A percentile compares a stretch with the other conserved stretches of the same genome.
These are phyloP conservation scores for Drosophila nannoptera DNA, from an alignment of 1,140 invertebrate genomes.

Conservation along the genomic window DNA sequence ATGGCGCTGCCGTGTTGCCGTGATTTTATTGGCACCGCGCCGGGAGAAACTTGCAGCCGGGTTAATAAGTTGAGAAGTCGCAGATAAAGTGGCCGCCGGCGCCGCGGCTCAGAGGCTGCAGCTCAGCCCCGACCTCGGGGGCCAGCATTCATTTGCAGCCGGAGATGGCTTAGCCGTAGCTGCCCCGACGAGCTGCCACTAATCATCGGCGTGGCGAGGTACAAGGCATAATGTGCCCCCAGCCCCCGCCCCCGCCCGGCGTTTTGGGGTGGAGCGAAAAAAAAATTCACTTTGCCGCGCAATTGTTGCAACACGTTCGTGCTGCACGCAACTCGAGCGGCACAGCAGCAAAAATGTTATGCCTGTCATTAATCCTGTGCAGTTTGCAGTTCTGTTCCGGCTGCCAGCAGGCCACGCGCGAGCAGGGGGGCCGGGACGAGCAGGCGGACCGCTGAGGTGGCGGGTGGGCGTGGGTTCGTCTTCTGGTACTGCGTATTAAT, in stretches of 20 bases:
- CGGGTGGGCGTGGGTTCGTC: no score
- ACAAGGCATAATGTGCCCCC: neutral
- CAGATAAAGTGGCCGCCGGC: neutral
- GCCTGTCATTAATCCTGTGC: conserved; percentile 45
- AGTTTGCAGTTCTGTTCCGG: conserved; percentile 26
- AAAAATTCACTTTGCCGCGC: conserved; percentile 30
- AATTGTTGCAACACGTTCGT: conserved; percentile 23
- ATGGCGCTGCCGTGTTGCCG: conserved; percentile 45
- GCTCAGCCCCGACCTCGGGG: conserved; percentile 8
- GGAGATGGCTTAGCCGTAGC: neutral
- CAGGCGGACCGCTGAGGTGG: conserved; percentile 13
- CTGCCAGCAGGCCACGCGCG: neutral
- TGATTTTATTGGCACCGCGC: conserved; percentile 40
- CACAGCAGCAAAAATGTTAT: conserved; percentile 30
- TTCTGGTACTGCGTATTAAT: conserved; percentile 24
- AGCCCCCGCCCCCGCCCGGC: no score
- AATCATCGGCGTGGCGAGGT: conserved; percentile 32
- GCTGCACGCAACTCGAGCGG: conserved; percentile 27
- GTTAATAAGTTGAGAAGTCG: conserved; percentile 31
- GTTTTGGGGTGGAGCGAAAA: no score
- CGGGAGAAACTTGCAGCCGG: conserved; percentile 23
- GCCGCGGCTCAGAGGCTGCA: neutral
- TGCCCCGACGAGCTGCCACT: conserved; percentile 15
- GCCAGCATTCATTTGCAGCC: conserved; percentile 10
- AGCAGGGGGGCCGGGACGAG: no score